These are phyloP conservation scores for Amaurobius ferox DNA, from an alignment of 2,888 invertebrate genomes.

Conservation along the genomic window DNA sequence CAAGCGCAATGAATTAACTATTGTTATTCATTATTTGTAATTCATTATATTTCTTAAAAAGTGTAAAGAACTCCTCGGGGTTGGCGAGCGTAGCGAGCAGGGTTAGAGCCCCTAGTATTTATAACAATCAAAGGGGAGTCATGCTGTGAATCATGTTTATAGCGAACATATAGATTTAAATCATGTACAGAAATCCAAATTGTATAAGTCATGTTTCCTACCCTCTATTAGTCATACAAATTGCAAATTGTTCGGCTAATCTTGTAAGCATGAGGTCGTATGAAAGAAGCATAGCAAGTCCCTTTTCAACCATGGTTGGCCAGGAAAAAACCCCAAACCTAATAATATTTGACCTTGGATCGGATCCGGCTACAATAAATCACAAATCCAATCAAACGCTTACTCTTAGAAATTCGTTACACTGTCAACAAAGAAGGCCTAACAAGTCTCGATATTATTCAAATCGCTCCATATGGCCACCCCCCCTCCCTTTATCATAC, in stretches of 20 bases:
- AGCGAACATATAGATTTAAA: too few species aligned
- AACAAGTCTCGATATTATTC: slow-evolving; percentile 59
- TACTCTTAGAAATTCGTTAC: slow-evolving; percentile 55
- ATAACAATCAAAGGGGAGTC: too few species aligned
- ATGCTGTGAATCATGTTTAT: too few species aligned
- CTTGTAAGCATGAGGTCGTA: not conserved
- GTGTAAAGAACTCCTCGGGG: too few species aligned
- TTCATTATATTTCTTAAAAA: too few species aligned
- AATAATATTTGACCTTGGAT: slow-evolving; percentile 13
- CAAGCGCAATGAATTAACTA: too few species aligned
- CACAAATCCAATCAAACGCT: slow-evolving; percentile 65
- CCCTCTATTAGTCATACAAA: not conserved
- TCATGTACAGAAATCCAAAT: not conserved
- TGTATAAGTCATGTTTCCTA: not conserved
- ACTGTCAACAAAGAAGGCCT: slow-evolving; percentile 32
- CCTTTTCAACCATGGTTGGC: not conserved
- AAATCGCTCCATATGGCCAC: slow-evolving; percentile 27
- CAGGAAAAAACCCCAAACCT: not conserved
- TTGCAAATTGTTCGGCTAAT: not conserved
- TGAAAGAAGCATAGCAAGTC: not conserved
- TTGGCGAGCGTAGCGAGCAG: too few species aligned
- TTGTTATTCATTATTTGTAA: too few species aligned
- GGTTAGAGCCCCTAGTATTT: too few species aligned
- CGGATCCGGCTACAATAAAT: slow-evolving; percentile 29
- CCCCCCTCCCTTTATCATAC: slow-evolving; percentile 5